phyloP scores from a whole-genome alignment of 2,113 vertebrate species.

The Todiramphus chloris region DNA sequence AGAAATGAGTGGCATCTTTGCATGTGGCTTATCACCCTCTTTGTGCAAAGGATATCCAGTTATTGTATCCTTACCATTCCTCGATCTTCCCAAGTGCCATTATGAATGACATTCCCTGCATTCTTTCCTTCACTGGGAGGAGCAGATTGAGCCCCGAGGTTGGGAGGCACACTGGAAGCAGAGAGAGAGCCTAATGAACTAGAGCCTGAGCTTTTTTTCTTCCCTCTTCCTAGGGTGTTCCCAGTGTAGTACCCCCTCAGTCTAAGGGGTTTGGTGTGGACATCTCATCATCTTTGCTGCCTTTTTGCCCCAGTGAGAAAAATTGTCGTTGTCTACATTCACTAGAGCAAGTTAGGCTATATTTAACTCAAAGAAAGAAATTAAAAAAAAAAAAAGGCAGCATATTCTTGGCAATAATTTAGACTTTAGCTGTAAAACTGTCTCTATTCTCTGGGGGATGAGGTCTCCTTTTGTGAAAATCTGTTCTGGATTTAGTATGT shows the following conservation, averaged over 20 bases:
- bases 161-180: background rate
- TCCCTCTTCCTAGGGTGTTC: background rate
- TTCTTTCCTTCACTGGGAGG: conserved; percentile 20
- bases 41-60: background rate
- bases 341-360: background rate
- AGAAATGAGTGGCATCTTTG: background rate
- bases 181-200: background rate
- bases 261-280: accelerated
- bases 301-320: background rate
- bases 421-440: conserved; percentile 30
- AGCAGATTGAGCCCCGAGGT: background rate
- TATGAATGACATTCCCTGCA: conserved; percentile 31
- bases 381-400: background rate
- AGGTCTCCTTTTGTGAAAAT: conserved; percentile 51
- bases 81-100: background rate
- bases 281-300: background rate
- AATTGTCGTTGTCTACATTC: background rate
- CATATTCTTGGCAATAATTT: conserved; percentile 41
- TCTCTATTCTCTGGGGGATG: conserved; percentile 29
- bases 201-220: background rate
- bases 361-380: background rate
- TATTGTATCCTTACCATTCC: background rate
- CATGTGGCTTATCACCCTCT: background rate
- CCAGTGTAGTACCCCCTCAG: accelerated
- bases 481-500: conserved; percentile 4